Percentiles rank a stretch among this genome's conserved stretches.
phyloP scores from a whole-genome alignment of 2,113 vertebrate genomes.

The Elephas maximus region DNA sequence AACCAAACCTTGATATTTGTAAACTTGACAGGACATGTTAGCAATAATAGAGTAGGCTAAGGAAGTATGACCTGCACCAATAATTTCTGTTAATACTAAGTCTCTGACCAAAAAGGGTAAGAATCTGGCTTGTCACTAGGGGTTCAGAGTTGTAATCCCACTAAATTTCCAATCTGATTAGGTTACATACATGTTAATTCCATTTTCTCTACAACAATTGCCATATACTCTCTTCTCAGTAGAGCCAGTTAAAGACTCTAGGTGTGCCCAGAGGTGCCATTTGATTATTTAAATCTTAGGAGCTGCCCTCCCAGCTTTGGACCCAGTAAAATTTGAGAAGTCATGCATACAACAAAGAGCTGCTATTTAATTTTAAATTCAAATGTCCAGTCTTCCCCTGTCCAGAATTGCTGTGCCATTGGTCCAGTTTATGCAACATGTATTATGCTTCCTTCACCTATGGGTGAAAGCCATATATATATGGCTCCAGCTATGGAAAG shows the following conservation, averaged over 20 bases:
- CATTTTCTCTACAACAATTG: background rate
- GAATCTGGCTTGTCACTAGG: background rate
- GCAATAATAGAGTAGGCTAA: background rate
- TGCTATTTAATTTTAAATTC: slow-evolving; percentile 43
- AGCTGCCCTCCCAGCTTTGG: slow-evolving; percentile 4
- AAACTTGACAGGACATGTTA: background rate
- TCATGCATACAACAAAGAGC: slow-evolving; percentile 6
- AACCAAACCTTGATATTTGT: background rate
- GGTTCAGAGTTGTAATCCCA: slow-evolving; percentile 14
- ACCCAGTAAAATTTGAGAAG: slow-evolving; percentile 24
- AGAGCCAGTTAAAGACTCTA: background rate
- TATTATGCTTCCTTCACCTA: background rate
- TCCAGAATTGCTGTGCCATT: background rate
- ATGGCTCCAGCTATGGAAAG: background rate
- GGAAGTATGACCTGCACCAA: background rate
- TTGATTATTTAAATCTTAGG: slow-evolving; percentile 46
- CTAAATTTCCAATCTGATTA: background rate
- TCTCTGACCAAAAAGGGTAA: background rate
- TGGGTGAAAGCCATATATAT: background rate
- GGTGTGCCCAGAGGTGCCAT: background rate
- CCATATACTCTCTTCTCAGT: background rate
- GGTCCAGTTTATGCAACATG: background rate
- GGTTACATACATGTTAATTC: background rate
- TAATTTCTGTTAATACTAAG: slow-evolving; percentile 23
- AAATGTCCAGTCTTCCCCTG: background rate